phyloP scores from a whole-genome alignment of 2,888 invertebrate species.

The Teleiodes luculella region DNA sequence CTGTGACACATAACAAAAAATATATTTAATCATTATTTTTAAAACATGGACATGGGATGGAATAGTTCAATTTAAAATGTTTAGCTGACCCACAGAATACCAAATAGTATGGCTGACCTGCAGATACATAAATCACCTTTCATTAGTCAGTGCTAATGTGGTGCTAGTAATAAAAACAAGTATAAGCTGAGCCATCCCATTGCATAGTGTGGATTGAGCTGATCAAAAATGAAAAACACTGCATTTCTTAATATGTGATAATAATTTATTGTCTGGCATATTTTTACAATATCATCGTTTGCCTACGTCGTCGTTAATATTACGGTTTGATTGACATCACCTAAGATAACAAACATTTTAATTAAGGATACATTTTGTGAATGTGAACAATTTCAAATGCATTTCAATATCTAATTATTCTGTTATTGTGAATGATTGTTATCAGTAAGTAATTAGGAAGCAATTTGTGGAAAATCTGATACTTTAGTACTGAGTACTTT shows the following conservation, averaged over 20 bases:
- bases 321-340: slow-evolving; percentile 1
- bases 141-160: too few species aligned
- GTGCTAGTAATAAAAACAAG: too few species aligned
- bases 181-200: slow-evolving; percentile 5
- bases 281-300: slow-evolving; percentile 73
- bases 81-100: too few species aligned
- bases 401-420: neutral
- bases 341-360: slow-evolving; percentile 1
- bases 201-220: slow-evolving; percentile 11
- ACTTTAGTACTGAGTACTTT: too few species aligned
- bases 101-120: too few species aligned
- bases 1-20: too few species aligned
- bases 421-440: neutral
- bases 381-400: slow-evolving; percentile 7
- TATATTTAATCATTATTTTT: too few species aligned
- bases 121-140: too few species aligned
- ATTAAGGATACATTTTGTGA: neutral
- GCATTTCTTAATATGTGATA: slow-evolving; percentile 66
- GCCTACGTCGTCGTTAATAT: slow-evolving; percentile 4
- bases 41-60: too few species aligned
- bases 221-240: slow-evolving; percentile 29
- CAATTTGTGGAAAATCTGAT: too few species aligned
- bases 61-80: too few species aligned
- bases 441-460: too few species aligned
- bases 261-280: slow-evolving; percentile 80